These are phyloP conservation scores for Cynaeus angustus DNA, from an alignment of 2,888 invertebrate genomes.

Conservation along the genomic window DNA sequence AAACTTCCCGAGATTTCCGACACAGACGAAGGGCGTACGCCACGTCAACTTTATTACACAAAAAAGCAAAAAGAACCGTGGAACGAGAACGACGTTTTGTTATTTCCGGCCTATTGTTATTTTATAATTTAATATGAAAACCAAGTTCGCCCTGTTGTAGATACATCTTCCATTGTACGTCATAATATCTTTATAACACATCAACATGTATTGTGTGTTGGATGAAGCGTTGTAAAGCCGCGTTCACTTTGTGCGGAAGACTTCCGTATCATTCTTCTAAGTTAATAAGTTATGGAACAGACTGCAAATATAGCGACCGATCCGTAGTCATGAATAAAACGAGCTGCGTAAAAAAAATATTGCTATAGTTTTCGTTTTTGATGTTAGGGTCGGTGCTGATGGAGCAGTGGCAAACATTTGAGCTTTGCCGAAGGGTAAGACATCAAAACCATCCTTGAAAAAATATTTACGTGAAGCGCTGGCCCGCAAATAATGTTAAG, in stretches of 20 bases:
- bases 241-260: not conserved
- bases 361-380: no score
- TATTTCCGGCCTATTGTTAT: slow-evolving; percentile 40
- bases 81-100: slow-evolving; percentile 15
- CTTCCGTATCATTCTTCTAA: slow-evolving; percentile 10
- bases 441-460: slow-evolving; percentile 3
- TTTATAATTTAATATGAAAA: slow-evolving; percentile 40
- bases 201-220: slow-evolving; percentile 3
- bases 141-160: slow-evolving; percentile 17
- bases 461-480: not conserved
- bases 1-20: slow-evolving; percentile 23
- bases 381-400: no score
- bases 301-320: no score
- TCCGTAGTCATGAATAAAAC: not conserved
- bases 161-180: slow-evolving; percentile 32
- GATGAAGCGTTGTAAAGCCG: slow-evolving; percentile 2
- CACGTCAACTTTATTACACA: slow-evolving; percentile 32
- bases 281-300: no score
- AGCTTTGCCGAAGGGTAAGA: not conserved
- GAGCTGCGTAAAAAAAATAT: not conserved
- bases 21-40: slow-evolving; percentile 16
- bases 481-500: slow-evolving; percentile 1
- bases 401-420: no score
- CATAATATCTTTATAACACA: slow-evolving; percentile 27
- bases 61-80: slow-evolving; percentile 17